Evolutionary conservation across 2,797 vertebrate species (phyloP).

Genomic region (Protonibea diacanthus): DNA sequence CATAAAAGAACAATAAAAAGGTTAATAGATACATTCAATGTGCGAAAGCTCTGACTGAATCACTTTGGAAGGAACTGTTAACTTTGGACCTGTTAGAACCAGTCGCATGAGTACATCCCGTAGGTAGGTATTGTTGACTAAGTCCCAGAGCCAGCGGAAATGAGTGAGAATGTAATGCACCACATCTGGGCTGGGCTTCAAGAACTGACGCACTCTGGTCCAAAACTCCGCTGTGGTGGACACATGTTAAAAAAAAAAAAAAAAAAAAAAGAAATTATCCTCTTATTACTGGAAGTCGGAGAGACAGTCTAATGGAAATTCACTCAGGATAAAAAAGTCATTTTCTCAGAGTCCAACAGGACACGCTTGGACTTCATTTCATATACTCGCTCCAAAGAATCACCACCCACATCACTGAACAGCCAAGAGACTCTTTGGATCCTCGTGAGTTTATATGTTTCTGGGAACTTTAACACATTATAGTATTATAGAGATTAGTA

Average conservation of each 20-base stretch:
- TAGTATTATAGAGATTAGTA: no score
- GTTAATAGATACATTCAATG: background rate
- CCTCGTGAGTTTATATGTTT: no score
- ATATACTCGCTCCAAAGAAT: background rate
- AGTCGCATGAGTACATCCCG: slow-evolving; percentile 89
- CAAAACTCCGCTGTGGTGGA: slow-evolving; percentile 88
- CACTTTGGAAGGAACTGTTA: background rate
- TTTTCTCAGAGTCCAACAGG: background rate
- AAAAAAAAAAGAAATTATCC: no score
- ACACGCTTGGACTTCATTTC: background rate
- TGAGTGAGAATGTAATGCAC: slow-evolving; percentile 93
- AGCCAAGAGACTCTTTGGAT: background rate
- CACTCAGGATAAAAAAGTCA: background rate
- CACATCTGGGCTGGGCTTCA: slow-evolving; percentile 89
- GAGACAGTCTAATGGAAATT: background rate
- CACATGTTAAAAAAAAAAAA: background rate
- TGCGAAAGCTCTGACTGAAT: background rate
- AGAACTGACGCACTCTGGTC: slow-evolving; percentile 83
- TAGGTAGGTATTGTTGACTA: slow-evolving; percentile 92
- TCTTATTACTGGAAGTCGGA: slow-evolving; percentile 21
- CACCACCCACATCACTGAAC: no score
- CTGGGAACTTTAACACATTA: no score
- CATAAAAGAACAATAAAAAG: background rate
- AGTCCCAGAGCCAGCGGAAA: slow-evolving; percentile 92
- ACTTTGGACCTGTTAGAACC: slow-evolving; percentile 91